Conservation (phyloP, 2,113 vertebrate genomes). For the Larimichthys crocea region DNA sequence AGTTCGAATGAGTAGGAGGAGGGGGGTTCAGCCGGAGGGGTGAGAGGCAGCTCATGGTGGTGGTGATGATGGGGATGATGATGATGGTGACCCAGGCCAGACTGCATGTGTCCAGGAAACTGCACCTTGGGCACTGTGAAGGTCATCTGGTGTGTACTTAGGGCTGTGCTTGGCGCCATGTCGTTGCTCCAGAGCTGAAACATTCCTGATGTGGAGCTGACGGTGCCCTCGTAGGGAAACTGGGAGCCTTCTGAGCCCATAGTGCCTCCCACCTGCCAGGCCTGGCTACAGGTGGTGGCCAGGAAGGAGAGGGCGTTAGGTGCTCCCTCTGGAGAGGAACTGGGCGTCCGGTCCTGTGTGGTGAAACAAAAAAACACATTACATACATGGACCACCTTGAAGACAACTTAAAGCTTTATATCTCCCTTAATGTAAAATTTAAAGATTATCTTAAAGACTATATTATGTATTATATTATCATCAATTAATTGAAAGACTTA, state of each 20-base stretch:
- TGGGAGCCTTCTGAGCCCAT: conserved; percentile 80
- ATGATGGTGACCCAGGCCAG: conserved; percentile 83
- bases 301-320: conserved; percentile 84
- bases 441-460: no score
- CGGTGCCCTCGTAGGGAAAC: conserved; percentile 83
- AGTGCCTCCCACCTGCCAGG: conserved; percentile 78
- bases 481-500: no score
- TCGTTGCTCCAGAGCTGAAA: conserved; percentile 91
- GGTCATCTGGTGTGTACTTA: conserved; percentile 86
- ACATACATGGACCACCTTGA: not conserved
- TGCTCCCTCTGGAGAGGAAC: conserved; percentile 84
- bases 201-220: conserved; percentile 86
- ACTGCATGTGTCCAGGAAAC: conserved; percentile 85
- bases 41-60: conserved; percentile 88
- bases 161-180: conserved; percentile 78
- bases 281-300: conserved; percentile 86
- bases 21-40: conserved; percentile 87
- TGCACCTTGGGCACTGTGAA: conserved; percentile 87
- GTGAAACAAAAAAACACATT: conserved; percentile 17
- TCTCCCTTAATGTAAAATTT: not conserved
- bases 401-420: not conserved
- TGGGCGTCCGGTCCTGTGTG: conserved; percentile 85
- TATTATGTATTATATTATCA: no score
- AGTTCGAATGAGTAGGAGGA: conserved; percentile 88
- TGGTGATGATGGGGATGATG: conserved; percentile 81